Evolutionary conservation across 2,113 vertebrate species (phyloP).

Genomic region (Lophochroa leadbeateri): DNA sequence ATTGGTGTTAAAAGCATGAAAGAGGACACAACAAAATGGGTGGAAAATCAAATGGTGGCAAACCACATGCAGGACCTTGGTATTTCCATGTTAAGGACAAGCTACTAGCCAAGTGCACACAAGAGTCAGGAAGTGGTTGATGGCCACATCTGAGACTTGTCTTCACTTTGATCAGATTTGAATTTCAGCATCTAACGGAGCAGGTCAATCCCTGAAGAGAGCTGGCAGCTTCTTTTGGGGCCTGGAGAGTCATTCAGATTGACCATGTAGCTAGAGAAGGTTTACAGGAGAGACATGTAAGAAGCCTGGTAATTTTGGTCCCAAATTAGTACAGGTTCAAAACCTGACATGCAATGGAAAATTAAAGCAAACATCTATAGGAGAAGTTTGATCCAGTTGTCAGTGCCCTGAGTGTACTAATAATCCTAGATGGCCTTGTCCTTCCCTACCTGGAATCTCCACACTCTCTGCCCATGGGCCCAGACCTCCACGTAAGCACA

Average conservation of each 20-base stretch:
- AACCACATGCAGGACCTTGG: background rate
- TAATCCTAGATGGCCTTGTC: background rate
- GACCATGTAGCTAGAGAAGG: background rate
- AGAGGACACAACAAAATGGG: background rate
- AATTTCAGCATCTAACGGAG: background rate
- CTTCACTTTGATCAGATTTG: background rate
- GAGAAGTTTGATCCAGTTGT: background rate
- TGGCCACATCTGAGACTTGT: background rate
- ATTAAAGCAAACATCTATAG: background rate
- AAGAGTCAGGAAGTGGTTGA: background rate
- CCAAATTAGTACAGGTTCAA: background rate
- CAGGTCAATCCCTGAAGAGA: background rate
- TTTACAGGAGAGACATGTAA: background rate
- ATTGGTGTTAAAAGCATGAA: background rate
- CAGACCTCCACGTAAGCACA: background rate
- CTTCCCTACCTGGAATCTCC: background rate
- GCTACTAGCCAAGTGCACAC: background rate
- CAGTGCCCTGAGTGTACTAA: background rate
- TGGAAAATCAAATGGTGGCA: background rate
- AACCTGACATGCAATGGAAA: background rate
- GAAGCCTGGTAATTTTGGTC: background rate
- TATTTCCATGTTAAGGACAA: background rate
- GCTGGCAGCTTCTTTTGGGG: background rate
- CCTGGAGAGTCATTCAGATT: background rate
- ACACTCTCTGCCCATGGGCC: background rate